phyloP scores from a whole-genome alignment of 2,113 vertebrate genomes.

The Tetrax tetrax region DNA sequence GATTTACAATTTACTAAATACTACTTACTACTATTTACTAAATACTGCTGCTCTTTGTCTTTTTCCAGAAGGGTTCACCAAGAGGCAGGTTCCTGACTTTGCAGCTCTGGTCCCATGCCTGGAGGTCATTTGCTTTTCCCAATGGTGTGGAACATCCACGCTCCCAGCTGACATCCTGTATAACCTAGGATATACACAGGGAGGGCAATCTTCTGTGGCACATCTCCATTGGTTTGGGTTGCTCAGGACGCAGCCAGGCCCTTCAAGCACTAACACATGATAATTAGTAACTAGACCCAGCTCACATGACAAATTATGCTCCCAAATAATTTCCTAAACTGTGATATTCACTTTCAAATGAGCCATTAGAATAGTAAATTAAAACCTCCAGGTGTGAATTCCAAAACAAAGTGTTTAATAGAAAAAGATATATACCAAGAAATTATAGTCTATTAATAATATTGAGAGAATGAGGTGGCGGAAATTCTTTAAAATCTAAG shows the following conservation, averaged over 20 bases:
- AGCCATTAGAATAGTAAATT: conserved; percentile 9
- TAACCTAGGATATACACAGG: too few species aligned
- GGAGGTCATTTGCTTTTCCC: neutral
- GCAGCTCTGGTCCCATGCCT: neutral
- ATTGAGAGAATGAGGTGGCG: neutral
- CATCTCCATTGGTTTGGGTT: neutral
- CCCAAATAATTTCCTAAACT: neutral
- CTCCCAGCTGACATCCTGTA: neutral
- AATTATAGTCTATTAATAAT: neutral
- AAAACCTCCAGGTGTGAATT: conserved; percentile 33
- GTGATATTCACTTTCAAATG: neutral
- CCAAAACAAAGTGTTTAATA: neutral
- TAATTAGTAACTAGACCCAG: neutral
- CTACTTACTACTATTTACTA: neutral
- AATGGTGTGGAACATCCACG: rapidly evolving
- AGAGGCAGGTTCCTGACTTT: neutral
- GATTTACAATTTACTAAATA: neutral
- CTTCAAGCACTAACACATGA: neutral
- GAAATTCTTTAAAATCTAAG: neutral
- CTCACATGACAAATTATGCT: neutral
- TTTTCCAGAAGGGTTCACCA: neutral
- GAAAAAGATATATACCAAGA: neutral
- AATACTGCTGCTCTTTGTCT: neutral
- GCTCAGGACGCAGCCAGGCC: neutral
- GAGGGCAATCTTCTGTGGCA: neutral